These are phyloP conservation scores for Macrotis lagotis DNA, from an alignment of 2,113 vertebrate genomes.

Conservation along the genomic window DNA sequence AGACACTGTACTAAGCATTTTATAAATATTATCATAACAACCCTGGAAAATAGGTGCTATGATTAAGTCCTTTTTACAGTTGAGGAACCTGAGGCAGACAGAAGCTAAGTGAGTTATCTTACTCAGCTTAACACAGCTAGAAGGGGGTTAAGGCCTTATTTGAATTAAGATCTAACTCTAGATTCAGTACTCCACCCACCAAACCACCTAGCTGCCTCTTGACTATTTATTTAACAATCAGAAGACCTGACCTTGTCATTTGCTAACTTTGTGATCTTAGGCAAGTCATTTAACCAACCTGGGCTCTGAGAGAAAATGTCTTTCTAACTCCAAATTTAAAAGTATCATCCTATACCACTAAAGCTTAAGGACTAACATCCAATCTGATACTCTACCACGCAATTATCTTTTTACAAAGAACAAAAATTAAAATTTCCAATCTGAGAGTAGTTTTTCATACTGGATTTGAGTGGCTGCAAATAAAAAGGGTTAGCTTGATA, in stretches of 20 bases:
- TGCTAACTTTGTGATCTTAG: neutral
- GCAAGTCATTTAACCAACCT: neutral
- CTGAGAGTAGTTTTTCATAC: conserved; percentile 42
- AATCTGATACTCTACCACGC: conserved; percentile 17
- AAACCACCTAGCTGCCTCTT: neutral
- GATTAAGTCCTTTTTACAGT: neutral
- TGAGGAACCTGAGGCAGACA: neutral
- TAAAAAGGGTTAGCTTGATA: conserved; percentile 49
- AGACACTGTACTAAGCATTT: neutral
- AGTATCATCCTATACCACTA: conserved; percentile 46
- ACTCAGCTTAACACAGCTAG: neutral
- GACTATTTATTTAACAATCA: neutral
- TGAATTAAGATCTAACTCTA: neutral
- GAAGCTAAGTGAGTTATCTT: neutral
- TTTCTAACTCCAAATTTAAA: neutral
- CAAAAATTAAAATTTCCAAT: conserved; percentile 35
- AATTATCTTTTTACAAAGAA: conserved; percentile 52
- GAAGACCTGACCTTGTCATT: neutral
- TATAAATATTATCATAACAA: neutral
- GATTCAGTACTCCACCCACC: neutral
- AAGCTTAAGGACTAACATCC: neutral
- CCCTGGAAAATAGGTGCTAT: neutral
- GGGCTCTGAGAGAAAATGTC: neutral
- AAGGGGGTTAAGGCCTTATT: neutral
- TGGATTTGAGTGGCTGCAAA: conserved; percentile 53